Conservation (phyloP, 2,797 vertebrate genomes). For the Bucorvus abyssinicus region DNA sequence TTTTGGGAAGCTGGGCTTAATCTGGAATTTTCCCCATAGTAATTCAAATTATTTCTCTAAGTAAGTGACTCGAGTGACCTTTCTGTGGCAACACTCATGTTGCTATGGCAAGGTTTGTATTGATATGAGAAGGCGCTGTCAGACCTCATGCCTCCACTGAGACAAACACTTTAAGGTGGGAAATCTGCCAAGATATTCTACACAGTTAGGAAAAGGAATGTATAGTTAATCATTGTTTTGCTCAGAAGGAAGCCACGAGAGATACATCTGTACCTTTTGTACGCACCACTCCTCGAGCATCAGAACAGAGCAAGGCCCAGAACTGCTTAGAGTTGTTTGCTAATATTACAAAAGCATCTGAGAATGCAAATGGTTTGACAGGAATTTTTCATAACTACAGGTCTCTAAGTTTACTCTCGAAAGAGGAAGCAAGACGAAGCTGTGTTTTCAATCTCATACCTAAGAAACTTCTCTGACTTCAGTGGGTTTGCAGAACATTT, state of each 20-base stretch:
- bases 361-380: background rate
- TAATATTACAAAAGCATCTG: background rate
- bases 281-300: background rate
- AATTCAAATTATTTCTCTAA: conserved; percentile 10
- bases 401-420: background rate
- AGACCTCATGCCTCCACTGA: background rate
- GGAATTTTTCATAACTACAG: background rate
- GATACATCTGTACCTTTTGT: background rate
- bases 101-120: conserved; percentile 31
- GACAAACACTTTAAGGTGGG: conserved; percentile 7
- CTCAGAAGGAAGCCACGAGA: background rate
- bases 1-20: conserved; percentile 9
- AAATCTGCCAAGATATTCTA: conserved; percentile 48
- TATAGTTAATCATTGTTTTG: conserved; percentile 22
- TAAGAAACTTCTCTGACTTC: background rate
- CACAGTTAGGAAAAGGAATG: conserved; percentile 17
- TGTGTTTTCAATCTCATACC: background rate
- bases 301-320: background rate
- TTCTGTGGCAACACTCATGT: conserved; percentile 28
- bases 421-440: background rate
- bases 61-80: background rate
- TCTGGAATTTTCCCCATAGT: background rate
- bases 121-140: conserved; percentile 57
- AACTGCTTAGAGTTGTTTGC: background rate
- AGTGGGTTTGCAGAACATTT: background rate